phyloP scores from a whole-genome alignment of 2,888 invertebrate species.

The Lepeophtheirus nordmannii region DNA sequence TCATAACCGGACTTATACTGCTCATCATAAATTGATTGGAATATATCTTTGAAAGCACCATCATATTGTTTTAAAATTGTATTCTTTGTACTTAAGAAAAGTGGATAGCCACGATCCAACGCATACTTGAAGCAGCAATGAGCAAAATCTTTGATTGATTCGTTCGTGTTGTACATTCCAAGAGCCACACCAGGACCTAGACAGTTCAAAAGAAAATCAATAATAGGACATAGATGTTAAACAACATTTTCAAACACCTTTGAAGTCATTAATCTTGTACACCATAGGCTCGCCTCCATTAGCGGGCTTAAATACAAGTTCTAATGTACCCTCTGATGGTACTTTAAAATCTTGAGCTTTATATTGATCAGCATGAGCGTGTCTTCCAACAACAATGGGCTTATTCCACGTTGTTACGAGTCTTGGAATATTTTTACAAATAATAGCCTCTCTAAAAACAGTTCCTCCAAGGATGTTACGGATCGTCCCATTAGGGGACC shows the following conservation, averaged over 20 bases:
- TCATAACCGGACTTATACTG: conserved; percentile 73
- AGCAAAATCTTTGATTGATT: conserved; percentile 80
- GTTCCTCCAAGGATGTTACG: conserved; percentile 43
- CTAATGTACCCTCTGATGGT: conserved; percentile 72
- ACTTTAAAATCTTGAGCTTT: conserved; percentile 93
- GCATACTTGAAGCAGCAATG: conserved; percentile 86
- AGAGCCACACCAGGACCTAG: conserved; percentile 66
- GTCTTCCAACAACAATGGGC: conserved; percentile 94
- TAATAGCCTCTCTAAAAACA: conserved; percentile 43
- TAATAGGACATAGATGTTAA: conserved; percentile 10
- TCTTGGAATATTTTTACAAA: conserved; percentile 65
- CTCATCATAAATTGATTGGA: conserved; percentile 45
- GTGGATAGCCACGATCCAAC: conserved; percentile 62
- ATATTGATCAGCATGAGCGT: conserved; percentile 91
- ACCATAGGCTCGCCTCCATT: conserved; percentile 44
- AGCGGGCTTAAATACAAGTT: conserved; percentile 60
- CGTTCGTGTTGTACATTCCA: conserved; percentile 89
- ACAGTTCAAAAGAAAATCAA: background rate
- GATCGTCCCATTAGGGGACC: conserved; percentile 44
- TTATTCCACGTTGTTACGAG: conserved; percentile 86
- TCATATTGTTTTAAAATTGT: conserved; percentile 92
- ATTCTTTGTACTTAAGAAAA: conserved; percentile 90
- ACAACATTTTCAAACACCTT: conserved; percentile 35
- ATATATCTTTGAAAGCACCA: conserved; percentile 90
- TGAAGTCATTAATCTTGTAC: conserved; percentile 65